These are phyloP conservation scores for Spheniscus humboldti DNA, from an alignment of 2,797 vertebrate genomes.

Conservation along the genomic window DNA sequence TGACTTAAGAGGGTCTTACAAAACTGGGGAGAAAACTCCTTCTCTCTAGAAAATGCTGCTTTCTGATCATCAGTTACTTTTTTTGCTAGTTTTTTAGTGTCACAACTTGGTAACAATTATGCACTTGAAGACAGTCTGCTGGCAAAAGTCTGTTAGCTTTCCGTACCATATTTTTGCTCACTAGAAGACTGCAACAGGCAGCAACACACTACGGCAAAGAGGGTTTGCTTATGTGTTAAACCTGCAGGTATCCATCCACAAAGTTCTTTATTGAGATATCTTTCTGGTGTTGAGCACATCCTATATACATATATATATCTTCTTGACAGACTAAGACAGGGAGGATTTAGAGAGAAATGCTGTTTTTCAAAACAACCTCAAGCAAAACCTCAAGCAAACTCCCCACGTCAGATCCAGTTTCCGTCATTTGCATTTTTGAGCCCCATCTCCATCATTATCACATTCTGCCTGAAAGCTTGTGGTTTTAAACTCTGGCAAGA, in stretches of 20 bases:
- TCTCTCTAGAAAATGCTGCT: background rate
- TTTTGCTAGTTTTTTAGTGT: background rate
- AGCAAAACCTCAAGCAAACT: slow-evolving; percentile 31
- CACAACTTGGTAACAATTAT: background rate
- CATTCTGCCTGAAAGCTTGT: slow-evolving; percentile 41
- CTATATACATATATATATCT: background rate
- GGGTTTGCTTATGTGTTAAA: background rate
- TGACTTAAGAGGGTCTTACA: background rate
- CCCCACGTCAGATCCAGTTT: background rate
- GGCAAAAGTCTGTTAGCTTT: background rate
- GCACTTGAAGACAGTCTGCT: background rate
- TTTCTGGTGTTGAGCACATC: slow-evolving; percentile 5
- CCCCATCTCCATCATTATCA: slow-evolving; percentile 25
- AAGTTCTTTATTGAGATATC: background rate
- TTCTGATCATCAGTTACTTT: background rate
- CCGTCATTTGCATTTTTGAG: slow-evolving; percentile 1
- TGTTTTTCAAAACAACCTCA: slow-evolving; percentile 51
- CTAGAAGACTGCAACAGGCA: background rate
- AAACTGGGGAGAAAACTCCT: background rate
- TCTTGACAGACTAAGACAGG: slow-evolving; percentile 7
- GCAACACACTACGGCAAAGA: background rate
- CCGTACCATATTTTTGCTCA: background rate
- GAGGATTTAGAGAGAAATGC: slow-evolving; percentile 18
- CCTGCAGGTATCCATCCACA: background rate
- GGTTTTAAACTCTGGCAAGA: slow-evolving; percentile 31